phyloP scores from a whole-genome alignment of 1,140 invertebrate species.

The Papilio dardanus region DNA sequence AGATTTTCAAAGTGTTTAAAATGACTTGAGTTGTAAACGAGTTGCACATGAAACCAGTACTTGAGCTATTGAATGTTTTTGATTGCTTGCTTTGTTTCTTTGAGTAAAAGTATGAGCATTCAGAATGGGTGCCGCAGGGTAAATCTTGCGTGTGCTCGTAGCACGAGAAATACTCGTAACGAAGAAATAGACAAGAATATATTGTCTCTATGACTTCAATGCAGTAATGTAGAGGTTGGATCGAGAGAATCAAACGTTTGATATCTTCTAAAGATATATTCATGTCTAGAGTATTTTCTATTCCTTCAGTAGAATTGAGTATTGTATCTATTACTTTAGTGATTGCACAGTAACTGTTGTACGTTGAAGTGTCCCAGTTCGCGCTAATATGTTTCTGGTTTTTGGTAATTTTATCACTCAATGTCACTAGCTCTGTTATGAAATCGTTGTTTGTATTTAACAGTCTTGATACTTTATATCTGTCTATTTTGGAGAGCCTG shows the following conservation, averaged over 20 bases:
- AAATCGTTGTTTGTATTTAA: conserved; percentile 76
- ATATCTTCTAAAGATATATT: conserved; percentile 72
- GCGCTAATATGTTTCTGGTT: conserved; percentile 43
- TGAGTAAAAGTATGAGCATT: conserved; percentile 80
- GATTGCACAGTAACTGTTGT: conserved; percentile 78
- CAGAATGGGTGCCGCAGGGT: conserved; percentile 75
- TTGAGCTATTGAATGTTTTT: conserved; percentile 53
- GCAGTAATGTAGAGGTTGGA: conserved; percentile 71
- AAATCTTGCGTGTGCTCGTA: conserved; percentile 68
- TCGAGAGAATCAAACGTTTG: conserved; percentile 71
- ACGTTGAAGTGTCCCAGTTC: conserved; percentile 77
- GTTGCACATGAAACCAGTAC: conserved; percentile 76
- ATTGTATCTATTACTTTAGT: conserved; percentile 78
- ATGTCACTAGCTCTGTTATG: conserved; percentile 63
- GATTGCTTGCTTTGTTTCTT: conserved; percentile 69
- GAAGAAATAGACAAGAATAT: conserved; percentile 77
- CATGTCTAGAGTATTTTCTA: conserved; percentile 59
- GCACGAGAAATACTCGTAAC: conserved; percentile 79
- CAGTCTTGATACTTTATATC: conserved; percentile 77
- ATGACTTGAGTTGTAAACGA: conserved; percentile 73
- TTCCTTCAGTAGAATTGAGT: conserved; percentile 64
- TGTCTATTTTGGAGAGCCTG: conserved; percentile 75
- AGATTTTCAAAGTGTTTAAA: conserved; percentile 75
- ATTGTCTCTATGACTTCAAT: conserved; percentile 80
- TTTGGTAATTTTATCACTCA: conserved; percentile 60